Evolutionary conservation across 1,140 invertebrate genomes (phyloP).

Genomic region (Drosophila nigrodunni): DNA sequence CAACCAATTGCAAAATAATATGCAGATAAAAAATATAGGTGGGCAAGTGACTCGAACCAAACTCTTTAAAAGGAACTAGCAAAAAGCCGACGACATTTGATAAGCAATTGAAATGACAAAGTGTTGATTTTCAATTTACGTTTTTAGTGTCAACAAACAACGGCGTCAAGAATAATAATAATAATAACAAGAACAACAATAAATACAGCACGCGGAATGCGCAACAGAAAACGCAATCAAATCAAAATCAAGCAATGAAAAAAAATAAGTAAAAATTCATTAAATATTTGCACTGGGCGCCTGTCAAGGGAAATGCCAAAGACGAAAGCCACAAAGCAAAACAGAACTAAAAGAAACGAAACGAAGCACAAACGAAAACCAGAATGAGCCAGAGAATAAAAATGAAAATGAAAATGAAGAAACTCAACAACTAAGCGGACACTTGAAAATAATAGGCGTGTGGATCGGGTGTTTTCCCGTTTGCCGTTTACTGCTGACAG

Average conservation of each 20-base stretch:
- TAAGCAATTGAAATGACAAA: conserved; percentile 52
- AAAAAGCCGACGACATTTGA: conserved; percentile 34
- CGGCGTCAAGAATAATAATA: conserved; percentile 12
- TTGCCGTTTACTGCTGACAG: neutral
- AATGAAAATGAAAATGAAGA: conserved; percentile 17
- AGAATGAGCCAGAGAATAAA: too few relatives aligned
- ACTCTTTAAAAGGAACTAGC: conserved; percentile 39
- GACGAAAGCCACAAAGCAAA: conserved; percentile 20
- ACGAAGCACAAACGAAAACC: too few relatives aligned
- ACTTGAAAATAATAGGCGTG: conserved; percentile 42
- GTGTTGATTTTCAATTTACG: conserved; percentile 57
- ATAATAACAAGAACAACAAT: conserved; percentile 9
- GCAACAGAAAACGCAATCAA: conserved; percentile 45
- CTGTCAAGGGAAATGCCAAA: conserved; percentile 15
- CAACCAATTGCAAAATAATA: neutral
- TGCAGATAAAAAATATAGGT: conserved; percentile 2
- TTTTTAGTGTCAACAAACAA: conserved; percentile 28
- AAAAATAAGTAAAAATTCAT: conserved; percentile 38
- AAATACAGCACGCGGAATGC: conserved; percentile 24
- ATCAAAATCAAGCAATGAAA: conserved; percentile 47
- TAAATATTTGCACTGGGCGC: conserved; percentile 42
- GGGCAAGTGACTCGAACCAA: neutral
- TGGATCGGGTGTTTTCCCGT: conserved; percentile 17
- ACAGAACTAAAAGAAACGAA: neutral
- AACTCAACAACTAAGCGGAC: conserved; percentile 25